Evolutionary conservation across 2,888 invertebrate species (phyloP).

Genomic region (Boloria euphrosyne): DNA sequence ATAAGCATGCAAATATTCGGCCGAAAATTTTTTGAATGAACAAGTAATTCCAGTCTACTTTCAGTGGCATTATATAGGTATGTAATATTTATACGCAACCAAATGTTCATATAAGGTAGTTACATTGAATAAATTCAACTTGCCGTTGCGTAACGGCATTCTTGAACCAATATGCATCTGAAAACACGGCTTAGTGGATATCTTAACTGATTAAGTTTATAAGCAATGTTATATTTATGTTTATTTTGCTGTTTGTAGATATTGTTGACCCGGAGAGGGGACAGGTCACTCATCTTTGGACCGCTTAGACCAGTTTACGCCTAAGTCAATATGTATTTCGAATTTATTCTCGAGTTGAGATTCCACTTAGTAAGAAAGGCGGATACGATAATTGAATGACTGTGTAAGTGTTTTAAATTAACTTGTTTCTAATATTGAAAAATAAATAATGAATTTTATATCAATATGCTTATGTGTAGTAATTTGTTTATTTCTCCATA

Average conservation of each 20-base stretch:
- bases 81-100: conserved; percentile 18
- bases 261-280: conserved; percentile 13
- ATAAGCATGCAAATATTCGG: not conserved
- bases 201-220: conserved; percentile 30
- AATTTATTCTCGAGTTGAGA: conserved; percentile 9
- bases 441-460: not conserved
- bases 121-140: conserved; percentile 39
- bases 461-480: not conserved
- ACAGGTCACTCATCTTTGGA: conserved; percentile 17
- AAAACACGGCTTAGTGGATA: conserved; percentile 32
- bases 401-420: conserved; percentile 1
- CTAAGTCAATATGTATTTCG: conserved; percentile 17
- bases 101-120: conserved; percentile 35
- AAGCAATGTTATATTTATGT: conserved; percentile 25
- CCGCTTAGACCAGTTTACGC: conserved; percentile 18
- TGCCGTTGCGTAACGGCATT: conserved; percentile 39
- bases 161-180: conserved; percentile 39
- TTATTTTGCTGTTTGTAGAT: conserved; percentile 12
- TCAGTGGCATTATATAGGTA: conserved; percentile 21
- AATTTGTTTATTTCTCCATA: not conserved
- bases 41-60: conserved; percentile 8
- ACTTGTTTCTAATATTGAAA: not conserved
- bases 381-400: not conserved
- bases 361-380: conserved; percentile 7
- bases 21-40: conserved; percentile 20